Percentiles rank a stretch among this genome's conserved stretches.
These are phyloP conservation scores for Cliona cf. orientalis DNA, from an alignment of 37 sponge, comb jelly and placozoan species.

Conservation along the genomic window DNA sequence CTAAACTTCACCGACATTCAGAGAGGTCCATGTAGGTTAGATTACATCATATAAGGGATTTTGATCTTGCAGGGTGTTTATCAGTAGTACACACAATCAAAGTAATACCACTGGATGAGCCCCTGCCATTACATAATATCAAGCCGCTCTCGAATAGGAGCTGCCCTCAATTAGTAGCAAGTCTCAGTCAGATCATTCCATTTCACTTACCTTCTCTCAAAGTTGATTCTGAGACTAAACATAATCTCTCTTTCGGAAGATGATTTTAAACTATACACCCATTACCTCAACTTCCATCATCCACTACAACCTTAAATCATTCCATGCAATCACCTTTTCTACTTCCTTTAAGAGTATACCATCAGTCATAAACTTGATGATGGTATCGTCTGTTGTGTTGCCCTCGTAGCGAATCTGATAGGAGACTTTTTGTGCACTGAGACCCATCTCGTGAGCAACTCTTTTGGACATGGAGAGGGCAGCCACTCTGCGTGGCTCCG, in stretches of 20 bases:
- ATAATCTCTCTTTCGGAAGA: no score
- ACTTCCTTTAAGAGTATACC: constrained; percentile 90
- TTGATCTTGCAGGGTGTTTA: constrained; percentile 8
- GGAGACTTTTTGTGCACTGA: constrained; percentile 71
- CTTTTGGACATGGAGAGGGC: constrained; percentile 87
- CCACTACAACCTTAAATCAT: no score
- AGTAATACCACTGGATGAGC: constrained; percentile 5
- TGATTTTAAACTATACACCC: no score
- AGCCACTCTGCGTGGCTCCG: constrained; percentile 95
- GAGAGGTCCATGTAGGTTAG: not conserved
- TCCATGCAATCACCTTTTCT: constrained; percentile 55
- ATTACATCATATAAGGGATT: not conserved
- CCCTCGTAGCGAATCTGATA: constrained; percentile 95
- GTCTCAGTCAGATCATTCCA: no score
- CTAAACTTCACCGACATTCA: not conserved
- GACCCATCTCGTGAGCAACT: constrained; percentile 85
- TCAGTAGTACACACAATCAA: not conserved
- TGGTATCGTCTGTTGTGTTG: constrained; percentile 75
- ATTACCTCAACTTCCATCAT: no score
- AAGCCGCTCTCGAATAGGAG: not conserved
- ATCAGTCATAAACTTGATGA: constrained; percentile 98
- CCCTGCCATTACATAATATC: constrained; percentile 2
- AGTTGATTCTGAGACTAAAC: no score
- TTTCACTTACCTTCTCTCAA: no score
- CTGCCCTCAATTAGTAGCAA: no score